Evolutionary conservation across 2,113 vertebrate genomes (phyloP).

Genomic region (Tonatia bakeri): DNA sequence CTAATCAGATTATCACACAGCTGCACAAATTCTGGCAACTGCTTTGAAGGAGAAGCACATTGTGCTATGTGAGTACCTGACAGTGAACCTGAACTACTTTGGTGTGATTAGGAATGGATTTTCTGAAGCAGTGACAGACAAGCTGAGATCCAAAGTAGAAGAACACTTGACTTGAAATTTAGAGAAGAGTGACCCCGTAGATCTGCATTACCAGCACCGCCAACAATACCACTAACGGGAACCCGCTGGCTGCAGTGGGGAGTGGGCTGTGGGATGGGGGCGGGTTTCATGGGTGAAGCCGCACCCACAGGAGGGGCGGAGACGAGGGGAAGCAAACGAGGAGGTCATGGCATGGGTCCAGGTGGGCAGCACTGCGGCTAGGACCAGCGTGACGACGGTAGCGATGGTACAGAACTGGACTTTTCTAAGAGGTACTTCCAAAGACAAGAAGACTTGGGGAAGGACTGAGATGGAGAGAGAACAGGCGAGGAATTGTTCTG

Average conservation of each 20-base stretch:
- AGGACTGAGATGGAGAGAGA: background rate
- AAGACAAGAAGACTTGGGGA: background rate
- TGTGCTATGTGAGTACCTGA: accelerated
- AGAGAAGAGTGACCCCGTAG: background rate
- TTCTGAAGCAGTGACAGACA: background rate
- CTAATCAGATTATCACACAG: background rate
- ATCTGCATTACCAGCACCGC: background rate
- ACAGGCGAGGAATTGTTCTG: background rate
- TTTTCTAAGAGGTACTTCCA: background rate
- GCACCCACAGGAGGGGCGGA: accelerated
- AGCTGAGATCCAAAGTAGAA: background rate
- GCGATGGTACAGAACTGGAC: background rate
- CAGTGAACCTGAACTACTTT: background rate
- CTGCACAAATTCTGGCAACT: background rate
- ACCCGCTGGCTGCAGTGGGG: background rate
- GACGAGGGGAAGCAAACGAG: background rate
- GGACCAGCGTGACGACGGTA: background rate
- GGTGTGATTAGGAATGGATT: background rate
- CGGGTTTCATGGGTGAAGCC: background rate
- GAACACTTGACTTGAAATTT: background rate
- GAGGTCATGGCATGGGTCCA: accelerated
- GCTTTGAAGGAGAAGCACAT: background rate
- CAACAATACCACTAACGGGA: background rate
- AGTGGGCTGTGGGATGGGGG: background rate
- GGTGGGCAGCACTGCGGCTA: background rate